phyloP scores from a whole-genome alignment of 2,888 invertebrate genomes.

The Drosophila robusta region DNA sequence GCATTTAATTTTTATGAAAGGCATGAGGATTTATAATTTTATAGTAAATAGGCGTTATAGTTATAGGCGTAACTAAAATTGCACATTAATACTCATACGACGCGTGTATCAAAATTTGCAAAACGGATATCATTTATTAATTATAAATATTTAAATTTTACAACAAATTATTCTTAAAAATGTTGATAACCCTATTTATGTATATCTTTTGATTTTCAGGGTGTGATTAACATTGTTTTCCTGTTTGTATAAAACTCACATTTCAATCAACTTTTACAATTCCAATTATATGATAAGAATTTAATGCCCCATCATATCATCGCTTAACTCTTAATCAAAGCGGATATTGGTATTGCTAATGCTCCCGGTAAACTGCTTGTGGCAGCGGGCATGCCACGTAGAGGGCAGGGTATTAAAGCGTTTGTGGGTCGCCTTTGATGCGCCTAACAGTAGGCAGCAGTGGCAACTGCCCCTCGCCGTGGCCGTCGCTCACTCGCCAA shows the following conservation, averaged over 20 bases:
- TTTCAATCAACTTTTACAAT: not conserved
- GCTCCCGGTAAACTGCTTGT: not conserved
- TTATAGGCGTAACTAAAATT: too few species aligned
- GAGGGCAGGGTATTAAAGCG: slow-evolving; percentile 40
- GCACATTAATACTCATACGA: not conserved
- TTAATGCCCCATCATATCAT: too few species aligned
- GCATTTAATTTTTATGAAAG: too few species aligned
- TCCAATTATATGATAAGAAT: not conserved
- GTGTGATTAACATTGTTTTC: not conserved
- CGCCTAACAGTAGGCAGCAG: slow-evolving; percentile 63
- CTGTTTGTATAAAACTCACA: too few species aligned
- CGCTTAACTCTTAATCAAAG: not conserved
- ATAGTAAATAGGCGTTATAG: too few species aligned
- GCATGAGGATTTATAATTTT: too few species aligned
- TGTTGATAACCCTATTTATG: too few species aligned
- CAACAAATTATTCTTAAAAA: too few species aligned
- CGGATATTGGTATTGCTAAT: not conserved
- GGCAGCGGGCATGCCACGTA: not conserved
- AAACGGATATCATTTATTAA: too few species aligned
- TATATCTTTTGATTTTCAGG: too few species aligned
- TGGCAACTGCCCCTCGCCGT: slow-evolving; percentile 16
- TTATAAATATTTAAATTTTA: too few species aligned
- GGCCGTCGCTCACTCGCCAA: not conserved
- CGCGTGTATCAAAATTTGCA: not conserved
- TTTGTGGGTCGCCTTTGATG: slow-evolving; percentile 66